Base-by-base conservation (phyloP, 2,113 vertebrate species). In the Silurus asotus region DNA sequence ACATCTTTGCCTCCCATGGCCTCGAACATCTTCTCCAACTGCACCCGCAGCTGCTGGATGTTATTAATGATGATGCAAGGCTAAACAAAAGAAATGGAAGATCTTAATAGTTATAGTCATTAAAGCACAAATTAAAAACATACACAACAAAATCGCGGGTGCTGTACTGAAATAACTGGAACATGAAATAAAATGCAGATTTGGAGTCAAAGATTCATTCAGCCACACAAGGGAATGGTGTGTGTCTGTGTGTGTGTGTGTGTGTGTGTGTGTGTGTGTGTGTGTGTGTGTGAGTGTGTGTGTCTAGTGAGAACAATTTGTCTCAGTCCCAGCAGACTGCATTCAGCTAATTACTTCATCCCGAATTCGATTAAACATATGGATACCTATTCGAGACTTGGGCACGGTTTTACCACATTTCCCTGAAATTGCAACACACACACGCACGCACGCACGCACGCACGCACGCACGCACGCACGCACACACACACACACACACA, bases 41-140 rank as follows among this genome's bases (percentile, higher is more conserved):
- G 98, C 48, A 99, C 98, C 0, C 97, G 94, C 20, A 99, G 95
- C 92, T 99, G 98, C 92, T 99, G 98, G 56, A 98, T 99, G 93
- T 99, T 99, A 93, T 99, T 99, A 96, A 99, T 99, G 92, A 99
- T 96, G 94, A 99, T 98, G 90, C 98, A 99, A 87, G 96, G 96
- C 96, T 97, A 87, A 76, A 78, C 45, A 83, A 83, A 86, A 77
- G 76, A 88, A 86, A 76, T 0, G n/a, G 20, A 78, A 70, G 67
- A 84, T 55, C 56, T 49, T 51, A 37, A 37, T 23, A 51, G 51
- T 70, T 86, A 59, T 8, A 17, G 55, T 82, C 83, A 37, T 85
- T 53, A 65, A 88, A 78, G 80, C 37, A 25, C 23, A 17, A 82
- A 83, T 85, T 81, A 81, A 81, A 88, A 8, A 8, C 11, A 59